phyloP scores from a whole-genome alignment of 2,888 invertebrate genomes.

The Lepidochitona cinerea region DNA sequence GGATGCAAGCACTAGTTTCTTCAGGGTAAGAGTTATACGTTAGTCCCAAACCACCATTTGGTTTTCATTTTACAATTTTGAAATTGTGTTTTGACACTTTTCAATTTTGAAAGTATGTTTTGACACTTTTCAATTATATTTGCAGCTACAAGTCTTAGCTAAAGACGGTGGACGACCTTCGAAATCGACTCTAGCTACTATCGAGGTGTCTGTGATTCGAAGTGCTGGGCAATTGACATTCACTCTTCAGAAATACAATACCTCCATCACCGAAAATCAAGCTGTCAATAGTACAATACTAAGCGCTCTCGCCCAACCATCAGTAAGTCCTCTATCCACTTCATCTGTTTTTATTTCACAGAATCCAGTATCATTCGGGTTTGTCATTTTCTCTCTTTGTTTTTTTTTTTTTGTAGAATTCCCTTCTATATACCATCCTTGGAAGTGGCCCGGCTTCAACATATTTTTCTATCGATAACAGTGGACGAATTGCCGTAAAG shows the following conservation, averaged over 20 bases:
- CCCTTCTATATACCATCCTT: slow-evolving; percentile 38
- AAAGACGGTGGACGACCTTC: slow-evolving; percentile 55
- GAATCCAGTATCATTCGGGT: background rate
- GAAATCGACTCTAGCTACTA: slow-evolving; percentile 31
- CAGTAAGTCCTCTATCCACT: slow-evolving; percentile 26
- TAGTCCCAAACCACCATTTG: background rate
- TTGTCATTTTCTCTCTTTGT: background rate
- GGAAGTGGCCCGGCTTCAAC: slow-evolving; percentile 37
- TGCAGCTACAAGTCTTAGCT: slow-evolving; percentile 51
- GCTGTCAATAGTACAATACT: slow-evolving; percentile 34
- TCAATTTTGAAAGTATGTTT: background rate
- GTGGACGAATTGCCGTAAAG: slow-evolving; percentile 40
- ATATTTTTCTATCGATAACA: slow-evolving; percentile 37
- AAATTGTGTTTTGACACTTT: background rate
- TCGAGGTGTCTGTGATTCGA: slow-evolving; percentile 53
- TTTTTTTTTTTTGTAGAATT: slow-evolving; percentile 26
- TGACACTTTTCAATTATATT: background rate
- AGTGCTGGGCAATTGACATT: slow-evolving; percentile 47
- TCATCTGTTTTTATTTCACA: background rate
- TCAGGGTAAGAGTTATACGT: slow-evolving; percentile 44
- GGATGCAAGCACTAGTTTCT: slow-evolving; percentile 16
- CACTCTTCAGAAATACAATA: slow-evolving; percentile 39
- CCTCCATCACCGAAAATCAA: slow-evolving; percentile 46
- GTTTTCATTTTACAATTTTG: background rate
- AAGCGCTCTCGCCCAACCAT: slow-evolving; percentile 45